A percentile compares a stretch with the other conserved stretches of the same genome.
Evolutionary conservation across 1,140 invertebrate species (phyloP).

Genomic region (Diabrotica undecimpunctata): DNA sequence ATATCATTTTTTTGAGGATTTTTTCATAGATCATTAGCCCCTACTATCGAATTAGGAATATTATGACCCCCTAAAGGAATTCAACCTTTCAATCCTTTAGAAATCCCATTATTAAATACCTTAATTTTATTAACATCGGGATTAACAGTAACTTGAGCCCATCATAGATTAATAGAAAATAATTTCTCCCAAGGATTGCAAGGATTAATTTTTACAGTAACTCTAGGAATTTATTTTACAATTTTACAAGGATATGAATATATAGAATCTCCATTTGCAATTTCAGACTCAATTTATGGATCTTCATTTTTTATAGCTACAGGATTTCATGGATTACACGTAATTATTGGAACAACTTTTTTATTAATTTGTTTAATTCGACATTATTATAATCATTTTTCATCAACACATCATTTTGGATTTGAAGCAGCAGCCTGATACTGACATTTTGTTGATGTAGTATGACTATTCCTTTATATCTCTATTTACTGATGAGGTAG

Average conservation of each 20-base stretch:
- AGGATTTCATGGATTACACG: constrained; percentile 70
- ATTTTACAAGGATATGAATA: constrained; percentile 52
- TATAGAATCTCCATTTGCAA: constrained; percentile 51
- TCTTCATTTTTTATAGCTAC: constrained; percentile 67
- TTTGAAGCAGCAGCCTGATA: constrained; percentile 70
- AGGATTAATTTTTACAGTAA: constrained; percentile 52
- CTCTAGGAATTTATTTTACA: constrained; percentile 50
- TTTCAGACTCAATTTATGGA: constrained; percentile 61
- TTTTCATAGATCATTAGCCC: constrained; percentile 60
- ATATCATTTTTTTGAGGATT: constrained; percentile 62
- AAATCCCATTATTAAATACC: constrained; percentile 62
- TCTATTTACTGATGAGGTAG: constrained; percentile 64
- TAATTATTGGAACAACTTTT: constrained; percentile 65
- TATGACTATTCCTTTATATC: constrained; percentile 68
- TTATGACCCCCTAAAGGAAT: constrained; percentile 58
- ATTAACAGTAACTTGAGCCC: constrained; percentile 55
- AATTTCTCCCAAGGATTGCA: constrained; percentile 47
- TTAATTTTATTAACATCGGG: constrained; percentile 57
- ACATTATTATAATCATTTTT: constrained; percentile 54
- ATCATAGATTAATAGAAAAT: constrained; percentile 55
- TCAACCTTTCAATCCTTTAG: constrained; percentile 57
- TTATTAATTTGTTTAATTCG: constrained; percentile 56
- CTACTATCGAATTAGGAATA: constrained; percentile 58
- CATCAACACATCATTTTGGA: constrained; percentile 59
- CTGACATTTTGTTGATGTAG: constrained; percentile 72